phyloP scores from a whole-genome alignment of 2,888 invertebrate species.

The Tinea pellionella region DNA sequence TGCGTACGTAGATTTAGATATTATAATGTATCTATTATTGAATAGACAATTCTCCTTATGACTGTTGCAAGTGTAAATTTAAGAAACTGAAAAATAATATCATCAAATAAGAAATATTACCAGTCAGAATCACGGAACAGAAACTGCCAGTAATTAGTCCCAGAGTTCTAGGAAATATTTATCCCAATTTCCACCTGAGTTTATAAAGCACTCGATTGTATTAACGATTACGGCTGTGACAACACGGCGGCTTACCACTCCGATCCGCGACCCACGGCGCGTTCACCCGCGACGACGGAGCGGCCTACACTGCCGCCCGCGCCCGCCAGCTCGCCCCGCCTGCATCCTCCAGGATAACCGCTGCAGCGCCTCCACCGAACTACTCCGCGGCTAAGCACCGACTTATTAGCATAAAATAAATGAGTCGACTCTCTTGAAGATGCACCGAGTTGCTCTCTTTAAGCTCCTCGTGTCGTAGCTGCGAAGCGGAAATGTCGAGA shows the following conservation, averaged over 20 bases:
- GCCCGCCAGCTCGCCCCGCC: conserved; percentile 33
- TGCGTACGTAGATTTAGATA: too few relatives aligned
- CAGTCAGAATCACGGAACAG: not conserved
- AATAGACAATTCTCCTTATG: too few relatives aligned
- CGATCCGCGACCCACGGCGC: conserved; percentile 19
- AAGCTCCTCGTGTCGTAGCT: conserved; percentile 19
- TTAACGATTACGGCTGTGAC: conserved; percentile 31
- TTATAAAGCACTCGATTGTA: conserved; percentile 58
- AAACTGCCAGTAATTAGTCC: not conserved
- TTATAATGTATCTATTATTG: too few relatives aligned
- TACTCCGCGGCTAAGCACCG: conserved; percentile 38
- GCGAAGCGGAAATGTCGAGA: conserved; percentile 21
- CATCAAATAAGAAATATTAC: not conserved
- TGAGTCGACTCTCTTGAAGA: conserved; percentile 31
- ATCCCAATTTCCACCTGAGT: conserved; percentile 26
- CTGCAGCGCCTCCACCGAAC: conserved; percentile 37
- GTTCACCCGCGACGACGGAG: conserved; percentile 51
- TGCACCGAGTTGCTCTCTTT: conserved; percentile 31
- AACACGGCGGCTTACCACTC: not conserved
- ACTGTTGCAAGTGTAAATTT: not conserved
- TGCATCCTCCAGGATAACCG: conserved; percentile 20
- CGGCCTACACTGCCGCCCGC: conserved; percentile 53
- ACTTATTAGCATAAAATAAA: conserved; percentile 61
- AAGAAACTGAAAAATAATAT: not conserved
- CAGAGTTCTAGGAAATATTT: not conserved